phyloP scores from a whole-genome alignment of 2,797 vertebrate genomes.

The Meda fulgida region DNA sequence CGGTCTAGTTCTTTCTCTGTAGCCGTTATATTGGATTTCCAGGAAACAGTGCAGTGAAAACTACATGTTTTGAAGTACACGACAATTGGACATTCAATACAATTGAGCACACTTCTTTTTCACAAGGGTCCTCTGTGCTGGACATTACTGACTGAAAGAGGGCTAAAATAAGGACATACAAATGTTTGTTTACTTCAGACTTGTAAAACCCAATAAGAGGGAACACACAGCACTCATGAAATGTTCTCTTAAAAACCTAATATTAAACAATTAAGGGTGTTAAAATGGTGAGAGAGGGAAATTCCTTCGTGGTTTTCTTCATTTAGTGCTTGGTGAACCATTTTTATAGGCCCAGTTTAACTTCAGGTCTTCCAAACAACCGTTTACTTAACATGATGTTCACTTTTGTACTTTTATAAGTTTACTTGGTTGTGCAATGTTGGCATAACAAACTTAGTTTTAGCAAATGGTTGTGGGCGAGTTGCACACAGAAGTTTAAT shows the following conservation, averaged over 20 bases:
- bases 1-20: neutral
- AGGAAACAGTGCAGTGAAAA: neutral
- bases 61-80: neutral
- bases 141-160: neutral
- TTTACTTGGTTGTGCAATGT: neutral
- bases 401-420: neutral
- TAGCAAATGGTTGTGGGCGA: neutral
- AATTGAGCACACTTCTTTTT: neutral
- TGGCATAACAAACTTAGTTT: neutral
- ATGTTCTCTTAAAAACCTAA: neutral
- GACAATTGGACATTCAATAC: neutral
- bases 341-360: neutral
- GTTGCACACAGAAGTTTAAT: neutral
- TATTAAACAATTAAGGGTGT: constrained; percentile 26
- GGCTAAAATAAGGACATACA: neutral
- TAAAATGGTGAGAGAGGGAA: constrained; percentile 16
- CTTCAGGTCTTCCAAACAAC: neutral
- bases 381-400: constrained; percentile 5
- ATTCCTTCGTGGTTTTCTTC: constrained; percentile 27
- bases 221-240: constrained; percentile 35
- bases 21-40: constrained; percentile 4
- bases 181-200: constrained; percentile 13
- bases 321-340: constrained; percentile 7
- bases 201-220: constrained; percentile 12
- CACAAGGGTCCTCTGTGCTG: neutral